Evolutionary conservation across 2,888 invertebrate species (phyloP).

Genomic region (Ligdia adustata): DNA sequence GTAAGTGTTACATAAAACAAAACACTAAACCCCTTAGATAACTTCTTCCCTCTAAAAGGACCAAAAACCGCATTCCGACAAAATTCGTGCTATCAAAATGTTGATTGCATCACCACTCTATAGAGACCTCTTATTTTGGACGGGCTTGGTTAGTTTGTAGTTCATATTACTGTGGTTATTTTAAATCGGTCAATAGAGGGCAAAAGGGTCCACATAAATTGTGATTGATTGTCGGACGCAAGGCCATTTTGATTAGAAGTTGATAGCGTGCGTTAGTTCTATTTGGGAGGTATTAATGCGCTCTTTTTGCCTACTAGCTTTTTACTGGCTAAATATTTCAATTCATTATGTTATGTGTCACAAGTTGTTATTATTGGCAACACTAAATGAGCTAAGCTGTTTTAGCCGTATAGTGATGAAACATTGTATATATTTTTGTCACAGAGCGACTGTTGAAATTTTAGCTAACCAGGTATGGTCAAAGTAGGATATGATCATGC

Average conservation of each 20-base stretch:
- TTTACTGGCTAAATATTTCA: too few species aligned
- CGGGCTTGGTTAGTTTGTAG: slow-evolving; percentile 13
- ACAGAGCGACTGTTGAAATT: too few species aligned
- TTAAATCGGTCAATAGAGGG: slow-evolving; percentile 60
- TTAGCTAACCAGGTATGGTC: too few species aligned
- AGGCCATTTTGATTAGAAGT: slow-evolving; percentile 64
- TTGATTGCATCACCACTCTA: slow-evolving; percentile 29
- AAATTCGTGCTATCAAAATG: slow-evolving; percentile 47
- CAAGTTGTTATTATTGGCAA: too few species aligned
- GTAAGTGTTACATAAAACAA: slow-evolving; percentile 10
- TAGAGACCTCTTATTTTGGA: slow-evolving; percentile 1
- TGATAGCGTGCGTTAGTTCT: slow-evolving; percentile 71
- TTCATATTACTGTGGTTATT: slow-evolving; percentile 44
- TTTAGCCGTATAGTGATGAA: too few species aligned
- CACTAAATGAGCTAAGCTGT: too few species aligned
- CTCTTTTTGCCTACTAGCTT: slow-evolving; percentile 33
- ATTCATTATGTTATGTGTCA: too few species aligned
- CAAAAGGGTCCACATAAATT: slow-evolving; percentile 67
- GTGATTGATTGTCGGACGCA: slow-evolving; percentile 71
- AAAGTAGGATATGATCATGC: too few species aligned
- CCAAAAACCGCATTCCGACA: slow-evolving; percentile 50
- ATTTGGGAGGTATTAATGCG: slow-evolving; percentile 56
- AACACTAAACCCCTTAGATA: slow-evolving; percentile 10
- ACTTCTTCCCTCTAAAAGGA: slow-evolving; percentile 26
- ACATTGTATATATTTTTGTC: too few species aligned